Percentiles rank a stretch among this genome's conserved stretches.
Conservation (phyloP, 2,113 vertebrate genomes). For the Misgurnus mizolepis region DNA sequence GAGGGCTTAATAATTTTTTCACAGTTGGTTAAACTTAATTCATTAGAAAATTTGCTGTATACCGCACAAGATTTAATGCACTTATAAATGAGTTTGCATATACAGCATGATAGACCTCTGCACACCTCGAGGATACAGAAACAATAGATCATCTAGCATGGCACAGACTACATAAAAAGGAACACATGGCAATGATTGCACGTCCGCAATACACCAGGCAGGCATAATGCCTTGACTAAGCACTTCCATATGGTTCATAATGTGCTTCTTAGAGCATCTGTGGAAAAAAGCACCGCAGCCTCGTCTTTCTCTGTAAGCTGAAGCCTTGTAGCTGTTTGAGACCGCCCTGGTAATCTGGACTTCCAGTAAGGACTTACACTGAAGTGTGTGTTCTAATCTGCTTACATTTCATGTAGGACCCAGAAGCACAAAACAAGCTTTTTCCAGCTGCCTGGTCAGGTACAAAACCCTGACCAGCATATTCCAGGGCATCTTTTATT, state of each 20-base stretch:
- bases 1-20: constrained; percentile 17
- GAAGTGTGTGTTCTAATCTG: background rate
- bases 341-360: background rate
- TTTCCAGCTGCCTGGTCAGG: constrained; percentile 11
- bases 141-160: background rate
- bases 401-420: background rate
- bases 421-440: constrained; percentile 1
- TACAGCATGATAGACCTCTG: background rate
- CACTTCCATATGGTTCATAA: constrained; percentile 34
- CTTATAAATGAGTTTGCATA: constrained; percentile 1
- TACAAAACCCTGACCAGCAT: constrained; percentile 9
- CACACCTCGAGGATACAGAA: background rate
- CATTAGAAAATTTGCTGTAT: constrained; percentile 1
- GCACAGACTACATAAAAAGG: background rate
- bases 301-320: background rate
- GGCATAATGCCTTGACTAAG: constrained; percentile 16
- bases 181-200: constrained; percentile 30
- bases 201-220: constrained; percentile 21
- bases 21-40: constrained; percentile 10
- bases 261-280: background rate
- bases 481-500: constrained; percentile 48
- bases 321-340: constrained; percentile 9
- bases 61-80: constrained; percentile 14
- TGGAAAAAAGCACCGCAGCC: background rate
- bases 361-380: constrained; percentile 6